Percentiles rank a stretch among this genome's conserved stretches.
Conservation (phyloP, 2,888 invertebrate genomes). For the Resseliella maxima region DNA sequence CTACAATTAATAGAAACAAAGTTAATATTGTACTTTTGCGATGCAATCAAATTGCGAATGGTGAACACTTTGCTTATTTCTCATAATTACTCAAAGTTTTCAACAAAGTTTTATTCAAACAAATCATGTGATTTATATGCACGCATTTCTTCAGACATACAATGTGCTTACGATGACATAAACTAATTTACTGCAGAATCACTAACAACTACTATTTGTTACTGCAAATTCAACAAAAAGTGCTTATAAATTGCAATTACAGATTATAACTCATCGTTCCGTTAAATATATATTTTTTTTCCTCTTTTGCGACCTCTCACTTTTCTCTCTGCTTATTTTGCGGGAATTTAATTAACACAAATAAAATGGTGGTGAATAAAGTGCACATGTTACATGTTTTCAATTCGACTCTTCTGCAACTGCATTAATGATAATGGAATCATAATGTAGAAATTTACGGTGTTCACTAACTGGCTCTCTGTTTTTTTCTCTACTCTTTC, state of each 20-base stretch:
- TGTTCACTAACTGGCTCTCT: not conserved
- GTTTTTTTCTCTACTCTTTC: not conserved
- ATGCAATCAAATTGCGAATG: not conserved
- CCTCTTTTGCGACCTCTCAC: no score
- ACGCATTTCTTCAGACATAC: not conserved
- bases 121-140: not conserved
- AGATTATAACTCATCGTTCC: not conserved
- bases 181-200: not conserved
- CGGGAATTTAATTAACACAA: not conserved
- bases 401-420: not conserved
- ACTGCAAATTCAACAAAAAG: not conserved
- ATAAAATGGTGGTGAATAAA: not conserved
- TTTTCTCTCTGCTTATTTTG: not conserved
- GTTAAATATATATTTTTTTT: no score
- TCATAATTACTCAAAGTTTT: not conserved
- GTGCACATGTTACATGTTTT: not conserved
- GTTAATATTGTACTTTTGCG: not conserved
- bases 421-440: slow-evolving; percentile 34
- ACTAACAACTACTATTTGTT: not conserved
- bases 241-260: not conserved
- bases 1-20: not conserved
- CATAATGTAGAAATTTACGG: not conserved
- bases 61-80: not conserved
- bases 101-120: no score
- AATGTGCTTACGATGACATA: not conserved